Evolutionary conservation across 2,888 invertebrate genomes (phyloP).

Genomic region (Nineta flava): DNA sequence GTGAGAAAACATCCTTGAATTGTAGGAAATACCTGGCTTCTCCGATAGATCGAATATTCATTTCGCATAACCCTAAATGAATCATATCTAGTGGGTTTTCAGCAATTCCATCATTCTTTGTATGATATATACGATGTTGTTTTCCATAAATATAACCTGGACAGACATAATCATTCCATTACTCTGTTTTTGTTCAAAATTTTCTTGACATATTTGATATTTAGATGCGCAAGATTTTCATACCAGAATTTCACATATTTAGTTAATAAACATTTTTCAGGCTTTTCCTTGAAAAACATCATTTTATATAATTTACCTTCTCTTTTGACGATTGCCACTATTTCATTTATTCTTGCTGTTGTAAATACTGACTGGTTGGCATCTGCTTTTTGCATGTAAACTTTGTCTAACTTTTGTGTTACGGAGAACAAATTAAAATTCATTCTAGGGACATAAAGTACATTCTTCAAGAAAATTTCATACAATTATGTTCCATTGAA

Average conservation of each 20-base stretch:
- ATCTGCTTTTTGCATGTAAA: conserved; percentile 2
- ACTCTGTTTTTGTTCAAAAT: conserved; percentile 12
- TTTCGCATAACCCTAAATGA: conserved; percentile 18
- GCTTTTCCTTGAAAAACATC: no score
- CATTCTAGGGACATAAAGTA: conserved; percentile 6
- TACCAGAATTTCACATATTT: no score
- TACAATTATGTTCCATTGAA: conserved; percentile 15
- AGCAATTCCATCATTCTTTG: conserved; percentile 14
- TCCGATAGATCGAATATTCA: conserved; percentile 15
- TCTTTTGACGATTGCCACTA: no score
- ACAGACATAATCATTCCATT: conserved; percentile 15
- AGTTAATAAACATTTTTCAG: no score
- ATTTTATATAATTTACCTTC: no score
- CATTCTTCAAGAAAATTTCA: conserved; percentile 5
- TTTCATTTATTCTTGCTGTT: no score
- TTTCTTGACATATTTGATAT: background rate
- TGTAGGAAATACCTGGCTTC: conserved; percentile 17
- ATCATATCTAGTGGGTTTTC: conserved; percentile 14
- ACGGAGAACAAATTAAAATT: conserved; percentile 14
- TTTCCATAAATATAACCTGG: conserved; percentile 15
- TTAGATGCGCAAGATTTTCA: no score
- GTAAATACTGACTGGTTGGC: no score
- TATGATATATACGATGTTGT: conserved; percentile 15
- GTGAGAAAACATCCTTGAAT: conserved; percentile 16
- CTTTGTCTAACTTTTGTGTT: conserved; percentile 12